Conservation (phyloP, 2,797 vertebrate genomes). For the Valencia hispanica region DNA sequence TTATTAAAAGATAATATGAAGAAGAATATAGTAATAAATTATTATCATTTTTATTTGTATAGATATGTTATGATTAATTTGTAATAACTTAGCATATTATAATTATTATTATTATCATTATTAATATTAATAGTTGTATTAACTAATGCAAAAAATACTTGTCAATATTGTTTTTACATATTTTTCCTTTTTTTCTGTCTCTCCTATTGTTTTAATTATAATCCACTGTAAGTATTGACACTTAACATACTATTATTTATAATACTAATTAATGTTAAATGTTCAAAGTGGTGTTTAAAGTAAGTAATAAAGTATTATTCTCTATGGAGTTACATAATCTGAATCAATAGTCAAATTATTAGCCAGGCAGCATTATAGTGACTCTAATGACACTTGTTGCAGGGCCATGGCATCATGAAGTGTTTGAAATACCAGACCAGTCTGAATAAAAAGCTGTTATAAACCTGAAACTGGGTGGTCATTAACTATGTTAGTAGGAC, state of each 20-base stretch:
- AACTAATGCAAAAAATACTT: not conserved
- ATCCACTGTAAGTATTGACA: no score
- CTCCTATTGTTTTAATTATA: no score
- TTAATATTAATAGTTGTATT: not conserved
- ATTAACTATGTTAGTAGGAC: not conserved
- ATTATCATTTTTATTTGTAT: not conserved
- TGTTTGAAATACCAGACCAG: not conserved
- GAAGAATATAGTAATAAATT: not conserved
- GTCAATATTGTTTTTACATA: not conserved
- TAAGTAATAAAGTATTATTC: no score
- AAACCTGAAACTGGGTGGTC: not conserved
- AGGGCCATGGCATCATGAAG: not conserved
- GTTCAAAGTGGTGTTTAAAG: no score
- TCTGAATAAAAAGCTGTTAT: not conserved
- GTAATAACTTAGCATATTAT: not conserved
- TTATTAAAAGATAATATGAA: no score
- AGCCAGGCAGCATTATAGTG: not conserved
- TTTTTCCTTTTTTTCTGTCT: not conserved
- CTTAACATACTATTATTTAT: no score
- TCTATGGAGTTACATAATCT: not conserved
- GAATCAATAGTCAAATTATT: no score
- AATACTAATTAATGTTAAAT: no score
- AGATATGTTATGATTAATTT: not conserved
- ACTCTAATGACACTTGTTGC: not conserved
- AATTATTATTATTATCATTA: not conserved